phyloP scores from a whole-genome alignment of 2,888 invertebrate genomes.

The Augiades crinisus region DNA sequence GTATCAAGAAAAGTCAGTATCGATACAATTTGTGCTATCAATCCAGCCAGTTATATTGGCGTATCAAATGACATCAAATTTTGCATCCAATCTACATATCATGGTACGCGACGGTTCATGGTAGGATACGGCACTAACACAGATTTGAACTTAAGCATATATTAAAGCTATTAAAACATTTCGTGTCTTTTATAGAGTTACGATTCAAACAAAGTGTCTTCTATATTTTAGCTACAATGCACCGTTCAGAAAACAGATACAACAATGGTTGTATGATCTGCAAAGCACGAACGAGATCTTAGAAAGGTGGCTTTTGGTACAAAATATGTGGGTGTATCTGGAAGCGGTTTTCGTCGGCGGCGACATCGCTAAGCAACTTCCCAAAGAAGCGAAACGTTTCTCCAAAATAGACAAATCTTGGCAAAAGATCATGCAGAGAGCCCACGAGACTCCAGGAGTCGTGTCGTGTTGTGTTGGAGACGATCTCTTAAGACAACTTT shows the following conservation, averaged over 20 bases:
- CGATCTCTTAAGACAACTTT: constrained; percentile 93
- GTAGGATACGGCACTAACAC: no score
- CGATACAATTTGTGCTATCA: no score
- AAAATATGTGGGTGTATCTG: constrained; percentile 99
- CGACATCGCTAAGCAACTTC: constrained; percentile 98
- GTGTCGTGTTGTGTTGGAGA: constrained; percentile 98
- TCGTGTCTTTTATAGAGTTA: not conserved
- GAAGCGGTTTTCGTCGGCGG: constrained; percentile 99
- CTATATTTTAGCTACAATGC: constrained; percentile 89
- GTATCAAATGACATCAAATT: no score
- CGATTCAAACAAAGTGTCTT: not conserved
- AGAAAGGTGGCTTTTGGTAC: constrained; percentile 97
- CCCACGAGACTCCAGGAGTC: constrained; percentile 97
- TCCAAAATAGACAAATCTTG: constrained; percentile 98
- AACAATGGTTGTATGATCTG: constrained; percentile 96
- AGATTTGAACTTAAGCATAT: no score
- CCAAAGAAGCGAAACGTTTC: constrained; percentile 96
- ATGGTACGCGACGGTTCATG: no score
- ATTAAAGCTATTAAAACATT: no score
- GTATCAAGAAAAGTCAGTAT: no score
- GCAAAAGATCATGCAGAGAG: constrained; percentile 98
- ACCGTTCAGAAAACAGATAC: constrained; percentile 97
- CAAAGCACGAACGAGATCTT: constrained; percentile 98
- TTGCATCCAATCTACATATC: no score
- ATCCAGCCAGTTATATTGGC: no score